phyloP scores from a whole-genome alignment of 2,113 vertebrate species.

The Larimichthys crocea region DNA sequence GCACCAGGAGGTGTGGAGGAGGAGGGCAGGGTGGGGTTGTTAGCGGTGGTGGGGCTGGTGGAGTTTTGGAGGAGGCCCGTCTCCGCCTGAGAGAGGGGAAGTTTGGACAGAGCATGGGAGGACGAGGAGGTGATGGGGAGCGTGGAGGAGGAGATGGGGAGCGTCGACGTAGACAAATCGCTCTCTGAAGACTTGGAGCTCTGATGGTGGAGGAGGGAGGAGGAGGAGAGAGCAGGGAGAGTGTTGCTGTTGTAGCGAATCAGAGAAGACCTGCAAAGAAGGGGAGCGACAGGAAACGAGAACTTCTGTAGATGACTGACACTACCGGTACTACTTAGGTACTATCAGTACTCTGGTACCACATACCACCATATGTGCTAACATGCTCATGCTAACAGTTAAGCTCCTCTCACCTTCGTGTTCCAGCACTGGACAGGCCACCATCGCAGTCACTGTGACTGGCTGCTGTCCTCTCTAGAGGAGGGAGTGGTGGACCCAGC shows the following conservation, averaged over 20 bases:
- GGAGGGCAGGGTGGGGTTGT: constrained; percentile 9
- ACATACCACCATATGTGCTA: not conserved
- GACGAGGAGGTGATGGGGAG: constrained; percentile 63
- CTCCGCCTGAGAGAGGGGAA: constrained; percentile 68
- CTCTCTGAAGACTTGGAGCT: not conserved
- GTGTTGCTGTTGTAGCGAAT: constrained; percentile 1
- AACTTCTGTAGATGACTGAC: too few relatives aligned
- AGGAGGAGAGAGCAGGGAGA: not conserved
- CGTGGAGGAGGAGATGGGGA: constrained; percentile 26
- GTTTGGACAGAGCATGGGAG: constrained; percentile 58
- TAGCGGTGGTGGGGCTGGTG: constrained; percentile 9
- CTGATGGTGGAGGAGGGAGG: not conserved
- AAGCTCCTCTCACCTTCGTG: constrained; percentile 58
- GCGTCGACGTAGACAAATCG: not conserved
- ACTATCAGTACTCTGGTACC: too few relatives aligned
- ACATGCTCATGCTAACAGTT: constrained; percentile 49
- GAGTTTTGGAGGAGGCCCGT: constrained; percentile 46
- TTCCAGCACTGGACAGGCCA: constrained; percentile 48
- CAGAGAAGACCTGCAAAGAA: not conserved
- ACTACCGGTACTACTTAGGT: too few relatives aligned
- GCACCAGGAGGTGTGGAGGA: constrained; percentile 50
- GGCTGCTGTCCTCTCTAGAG: constrained; percentile 47
- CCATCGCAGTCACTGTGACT: constrained; percentile 73
- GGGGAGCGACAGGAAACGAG: too few relatives aligned
- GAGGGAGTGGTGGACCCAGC: not conserved